These are phyloP conservation scores for Melinaea menophilus DNA, from an alignment of 2,888 invertebrate genomes.

Conservation along the genomic window DNA sequence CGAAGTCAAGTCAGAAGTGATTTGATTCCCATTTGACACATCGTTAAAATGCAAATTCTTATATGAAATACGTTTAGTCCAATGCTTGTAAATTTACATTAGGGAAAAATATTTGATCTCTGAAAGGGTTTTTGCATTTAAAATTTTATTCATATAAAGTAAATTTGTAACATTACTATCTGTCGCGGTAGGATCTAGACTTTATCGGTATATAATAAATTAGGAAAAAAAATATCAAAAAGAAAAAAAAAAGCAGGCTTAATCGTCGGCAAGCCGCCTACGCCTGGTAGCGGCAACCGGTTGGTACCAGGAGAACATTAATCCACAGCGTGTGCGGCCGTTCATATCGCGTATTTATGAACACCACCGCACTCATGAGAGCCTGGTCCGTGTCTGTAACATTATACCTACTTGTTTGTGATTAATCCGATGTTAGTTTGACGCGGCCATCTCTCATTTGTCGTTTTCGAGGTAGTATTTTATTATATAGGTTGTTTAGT, in stretches of 20 bases:
- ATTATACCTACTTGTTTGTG: conserved; percentile 57
- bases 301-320: conserved; percentile 57
- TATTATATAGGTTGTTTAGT: neutral
- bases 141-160: neutral
- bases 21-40: conserved; percentile 42
- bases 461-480: conserved; percentile 7
- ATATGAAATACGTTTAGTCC: conserved; percentile 15
- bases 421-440: conserved; percentile 50
- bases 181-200: neutral
- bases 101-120: conserved; percentile 11
- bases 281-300: conserved; percentile 51
- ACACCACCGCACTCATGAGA: conserved; percentile 57
- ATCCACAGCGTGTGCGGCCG: conserved; percentile 72
- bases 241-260: conserved; percentile 23
- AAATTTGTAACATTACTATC: neutral
- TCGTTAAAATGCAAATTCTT: conserved; percentile 51
- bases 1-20: conserved; percentile 31
- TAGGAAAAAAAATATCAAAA: conserved; percentile 19
- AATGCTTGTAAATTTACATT: conserved; percentile 12
- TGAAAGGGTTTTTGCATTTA: conserved; percentile 10
- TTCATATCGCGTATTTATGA: conserved; percentile 70
- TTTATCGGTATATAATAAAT: neutral
- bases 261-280: conserved; percentile 49
- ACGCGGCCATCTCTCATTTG: conserved; percentile 37
- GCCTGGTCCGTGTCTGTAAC: conserved; percentile 59